These are phyloP conservation scores for Lacanobia wlatinum DNA, from an alignment of 2,888 invertebrate genomes.

Conservation along the genomic window DNA sequence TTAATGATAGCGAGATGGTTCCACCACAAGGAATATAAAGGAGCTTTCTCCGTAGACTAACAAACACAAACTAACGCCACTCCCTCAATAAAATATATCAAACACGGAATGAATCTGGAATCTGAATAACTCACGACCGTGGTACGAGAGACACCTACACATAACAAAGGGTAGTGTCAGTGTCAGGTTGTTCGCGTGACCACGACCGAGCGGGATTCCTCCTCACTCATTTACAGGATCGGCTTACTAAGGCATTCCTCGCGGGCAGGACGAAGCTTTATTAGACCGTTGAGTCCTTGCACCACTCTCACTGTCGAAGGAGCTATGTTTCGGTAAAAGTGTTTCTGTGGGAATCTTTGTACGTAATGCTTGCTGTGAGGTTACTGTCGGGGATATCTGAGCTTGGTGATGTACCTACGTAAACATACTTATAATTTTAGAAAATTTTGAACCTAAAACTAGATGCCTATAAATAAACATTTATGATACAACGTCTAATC, in stretches of 20 bases:
- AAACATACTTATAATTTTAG: background rate
- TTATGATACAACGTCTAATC: background rate
- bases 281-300: constrained; percentile 72
- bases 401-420: background rate
- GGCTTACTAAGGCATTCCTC: constrained; percentile 83
- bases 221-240: constrained; percentile 84
- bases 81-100: constrained; percentile 70
- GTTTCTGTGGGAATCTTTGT: constrained; percentile 18
- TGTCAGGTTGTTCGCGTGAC: constrained; percentile 86
- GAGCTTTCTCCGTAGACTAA: background rate
- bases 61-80: background rate
- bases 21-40: too few relatives aligned
- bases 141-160: constrained; percentile 68
- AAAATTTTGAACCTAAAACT: background rate
- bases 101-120: constrained; percentile 77
- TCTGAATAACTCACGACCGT: constrained; percentile 80
- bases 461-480: background rate
- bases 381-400: background rate
- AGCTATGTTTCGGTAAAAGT: constrained; percentile 43
- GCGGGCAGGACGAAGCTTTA: constrained; percentile 79
- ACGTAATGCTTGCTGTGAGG: background rate
- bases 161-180: constrained; percentile 80
- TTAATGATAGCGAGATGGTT: background rate
- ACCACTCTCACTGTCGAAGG: constrained; percentile 58
- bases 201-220: constrained; percentile 78